Base-by-base conservation (phyloP, 2,113 vertebrate genomes). In the Mesembrinibis cayennensis region DNA sequence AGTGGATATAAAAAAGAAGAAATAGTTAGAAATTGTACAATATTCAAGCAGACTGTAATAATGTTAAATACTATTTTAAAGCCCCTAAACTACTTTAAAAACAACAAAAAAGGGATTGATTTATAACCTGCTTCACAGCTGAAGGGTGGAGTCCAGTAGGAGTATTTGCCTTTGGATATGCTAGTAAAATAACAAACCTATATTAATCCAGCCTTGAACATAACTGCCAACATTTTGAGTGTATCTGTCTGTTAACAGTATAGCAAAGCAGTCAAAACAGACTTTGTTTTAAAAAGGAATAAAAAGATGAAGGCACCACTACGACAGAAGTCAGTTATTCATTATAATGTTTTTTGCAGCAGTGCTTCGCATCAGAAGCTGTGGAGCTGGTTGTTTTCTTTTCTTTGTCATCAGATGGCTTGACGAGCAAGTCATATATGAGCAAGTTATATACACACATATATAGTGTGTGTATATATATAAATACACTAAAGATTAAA, bases 21-120 rank as follows among this genome's bases (percentile, higher is more conserved):
- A 95, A 92, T 40, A 42, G 63, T 74, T 82, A 91, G 91, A 96
- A 95, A 94, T 85, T 55, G 16, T 90, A 87, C 69, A 72, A 84
- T 95, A 95, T 93, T 96, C 84, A 77, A 86, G 67, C 58, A 93
- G 94, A 90, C 66, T 72, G 66, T 95, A 96, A 96, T 95, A 95
- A 95, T 52, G 91, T 93, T 95, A 97, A 97, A 95, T 95, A 94
- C 63, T 42, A 91, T 94, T 96, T 96, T 93, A 91, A 95, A 95
- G 87, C 62, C 73, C 93, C 84, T 97, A 94, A 96, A 97, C 91
- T 96, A 45, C 87, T 91, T 91, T 91, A 90, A 97, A 95, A 97
- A 93, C 71, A 94, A 96, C 72, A 95, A 73, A 89, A 89, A 94
- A 81, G 15, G 42, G n/a, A 34, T 42, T 95, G 94, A 97, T 97